A percentile compares a stretch with the other conserved stretches of the same genome.
phyloP scores from a whole-genome alignment of 2,797 vertebrate genomes.

The Xiphophorus birchmanni region DNA sequence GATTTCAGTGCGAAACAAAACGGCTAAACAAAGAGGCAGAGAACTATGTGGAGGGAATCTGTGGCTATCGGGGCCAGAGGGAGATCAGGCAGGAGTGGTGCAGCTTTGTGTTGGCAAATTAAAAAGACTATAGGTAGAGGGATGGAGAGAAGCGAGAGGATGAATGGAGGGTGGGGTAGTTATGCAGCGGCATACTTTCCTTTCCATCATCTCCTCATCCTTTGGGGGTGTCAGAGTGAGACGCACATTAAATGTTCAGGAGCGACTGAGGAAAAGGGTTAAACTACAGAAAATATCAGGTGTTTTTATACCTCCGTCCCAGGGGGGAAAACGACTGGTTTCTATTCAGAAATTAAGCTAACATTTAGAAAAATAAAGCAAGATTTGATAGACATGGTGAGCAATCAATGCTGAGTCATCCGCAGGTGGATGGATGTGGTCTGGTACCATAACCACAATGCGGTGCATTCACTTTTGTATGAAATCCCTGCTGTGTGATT shows the following conservation, averaged over 20 bases:
- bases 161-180: background rate
- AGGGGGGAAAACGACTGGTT: background rate
- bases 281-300: background rate
- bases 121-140: constrained; percentile 30
- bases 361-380: background rate
- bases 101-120: constrained; percentile 30
- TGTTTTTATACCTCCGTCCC: background rate
- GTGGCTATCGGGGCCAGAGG: constrained; percentile 16
- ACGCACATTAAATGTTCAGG: background rate
- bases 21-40: background rate
- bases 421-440: background rate
- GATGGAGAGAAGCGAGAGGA: background rate
- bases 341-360: background rate
- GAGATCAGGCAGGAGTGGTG: constrained; percentile 41
- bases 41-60: constrained; percentile 9
- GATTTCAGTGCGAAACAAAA: constrained; percentile 4
- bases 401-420: background rate
- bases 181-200: background rate
- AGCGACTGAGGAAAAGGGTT: background rate
- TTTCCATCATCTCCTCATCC: too few species aligned
- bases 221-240: too few species aligned
- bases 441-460: background rate
- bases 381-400: background rate
- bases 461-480: background rate
- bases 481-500: background rate